phyloP scores from a whole-genome alignment of 2,113 vertebrate species.

The Herpetotheres cachinnans region DNA sequence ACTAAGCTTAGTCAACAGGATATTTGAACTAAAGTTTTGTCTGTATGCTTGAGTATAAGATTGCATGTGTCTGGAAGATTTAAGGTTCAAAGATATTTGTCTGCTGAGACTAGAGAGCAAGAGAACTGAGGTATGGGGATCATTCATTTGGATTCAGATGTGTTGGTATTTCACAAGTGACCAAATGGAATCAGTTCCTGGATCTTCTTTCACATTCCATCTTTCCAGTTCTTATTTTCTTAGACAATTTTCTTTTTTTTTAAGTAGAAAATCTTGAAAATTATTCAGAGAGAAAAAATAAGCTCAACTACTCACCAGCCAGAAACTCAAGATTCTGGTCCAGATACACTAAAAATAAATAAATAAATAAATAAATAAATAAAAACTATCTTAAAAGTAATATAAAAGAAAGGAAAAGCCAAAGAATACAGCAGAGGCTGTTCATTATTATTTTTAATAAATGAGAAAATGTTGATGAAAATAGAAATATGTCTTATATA shows the following conservation, averaged over 20 bases:
- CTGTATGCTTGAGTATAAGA: neutral
- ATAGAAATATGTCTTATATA: neutral
- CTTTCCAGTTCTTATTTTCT: neutral
- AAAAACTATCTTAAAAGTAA: neutral
- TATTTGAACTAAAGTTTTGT: slow-evolving; percentile 44
- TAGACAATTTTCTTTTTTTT: neutral
- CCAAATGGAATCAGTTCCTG: neutral
- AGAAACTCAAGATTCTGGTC: neutral
- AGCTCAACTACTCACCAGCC: neutral
- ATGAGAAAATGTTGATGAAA: neutral
- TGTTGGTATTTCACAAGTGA: neutral
- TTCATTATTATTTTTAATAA: neutral
- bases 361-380: too few species aligned
- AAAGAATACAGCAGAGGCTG: neutral
- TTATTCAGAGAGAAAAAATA: neutral
- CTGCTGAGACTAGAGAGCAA: neutral
- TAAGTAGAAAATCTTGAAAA: neutral
- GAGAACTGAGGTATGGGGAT: neutral
- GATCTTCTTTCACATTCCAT: neutral
- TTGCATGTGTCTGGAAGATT: slow-evolving; percentile 12
- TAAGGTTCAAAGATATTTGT: neutral
- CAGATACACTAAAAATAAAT: neutral
- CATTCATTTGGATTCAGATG: neutral
- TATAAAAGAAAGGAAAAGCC: neutral
- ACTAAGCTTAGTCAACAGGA: slow-evolving; percentile 55